These are phyloP conservation scores for Dicyrtomina minuta DNA, from an alignment of 2,888 invertebrate genomes.

Conservation along the genomic window DNA sequence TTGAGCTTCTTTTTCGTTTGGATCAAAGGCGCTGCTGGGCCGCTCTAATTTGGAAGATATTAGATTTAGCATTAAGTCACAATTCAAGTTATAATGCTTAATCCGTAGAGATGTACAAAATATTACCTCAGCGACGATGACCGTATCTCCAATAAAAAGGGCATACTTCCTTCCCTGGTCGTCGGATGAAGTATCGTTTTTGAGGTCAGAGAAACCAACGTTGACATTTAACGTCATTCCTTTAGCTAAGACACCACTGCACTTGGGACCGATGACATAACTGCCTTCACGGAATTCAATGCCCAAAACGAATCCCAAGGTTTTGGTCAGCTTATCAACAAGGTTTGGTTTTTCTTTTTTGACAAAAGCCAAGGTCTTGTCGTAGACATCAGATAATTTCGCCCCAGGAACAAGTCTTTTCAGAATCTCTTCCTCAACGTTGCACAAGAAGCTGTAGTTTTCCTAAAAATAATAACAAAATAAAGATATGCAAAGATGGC, in stretches of 20 bases:
- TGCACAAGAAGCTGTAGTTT: constrained; percentile 82
- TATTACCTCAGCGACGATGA: constrained; percentile 81
- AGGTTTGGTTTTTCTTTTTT: constrained; percentile 84
- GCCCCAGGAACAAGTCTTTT: constrained; percentile 78
- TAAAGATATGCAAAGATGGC: background rate
- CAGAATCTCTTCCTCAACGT: constrained; percentile 85
- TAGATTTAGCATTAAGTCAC: background rate
- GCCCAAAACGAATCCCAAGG: constrained; percentile 96
- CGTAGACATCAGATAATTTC: constrained; percentile 84
- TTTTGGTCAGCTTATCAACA: constrained; percentile 87
- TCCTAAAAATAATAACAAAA: constrained; percentile 37
- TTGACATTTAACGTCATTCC: constrained; percentile 97
- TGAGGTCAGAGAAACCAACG: constrained; percentile 83
- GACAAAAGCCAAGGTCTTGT: constrained; percentile 75
- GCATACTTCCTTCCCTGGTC: constrained; percentile 88
- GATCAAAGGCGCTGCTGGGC: constrained; percentile 82
- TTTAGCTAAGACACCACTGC: constrained; percentile 71
- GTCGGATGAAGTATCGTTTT: constrained; percentile 77
- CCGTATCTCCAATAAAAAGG: constrained; percentile 94
- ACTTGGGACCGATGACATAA: constrained; percentile 85
- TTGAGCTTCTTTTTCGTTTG: constrained; percentile 92
- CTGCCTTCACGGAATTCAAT: constrained; percentile 97
- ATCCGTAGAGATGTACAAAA: too few species aligned
- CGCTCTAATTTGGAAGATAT: constrained; percentile 59
- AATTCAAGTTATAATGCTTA: too few species aligned